Percentiles rank a stretch among this genome's conserved stretches.
Conservation (phyloP, 2,797 vertebrate species). For the Australoheros facetus region DNA sequence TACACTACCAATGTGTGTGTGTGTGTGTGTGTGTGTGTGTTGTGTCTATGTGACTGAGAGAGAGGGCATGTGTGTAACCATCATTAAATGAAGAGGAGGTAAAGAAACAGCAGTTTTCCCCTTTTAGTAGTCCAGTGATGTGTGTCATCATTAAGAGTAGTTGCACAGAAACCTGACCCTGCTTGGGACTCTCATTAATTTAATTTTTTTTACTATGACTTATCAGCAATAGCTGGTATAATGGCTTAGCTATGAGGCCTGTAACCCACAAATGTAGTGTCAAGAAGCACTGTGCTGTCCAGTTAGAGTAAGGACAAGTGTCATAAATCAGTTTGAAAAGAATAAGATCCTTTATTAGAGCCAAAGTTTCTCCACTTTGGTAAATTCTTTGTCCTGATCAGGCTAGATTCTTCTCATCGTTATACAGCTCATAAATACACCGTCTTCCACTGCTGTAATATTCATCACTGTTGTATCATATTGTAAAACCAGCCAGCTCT, state of each 20-base stretch:
- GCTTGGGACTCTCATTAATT: constrained; percentile 1
- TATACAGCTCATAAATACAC: neutral
- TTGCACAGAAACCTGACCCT: constrained; percentile 3
- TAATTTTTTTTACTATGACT: neutral
- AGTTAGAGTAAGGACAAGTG: neutral
- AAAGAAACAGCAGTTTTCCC: constrained; percentile 18
- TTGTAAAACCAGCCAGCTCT: neutral
- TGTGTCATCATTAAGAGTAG: constrained; percentile 25
- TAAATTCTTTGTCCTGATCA: neutral
- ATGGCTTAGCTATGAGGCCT: neutral
- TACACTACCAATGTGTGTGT: neutral
- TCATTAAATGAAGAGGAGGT: constrained; percentile 16
- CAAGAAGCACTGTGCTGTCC: neutral
- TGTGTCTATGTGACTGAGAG: neutral
- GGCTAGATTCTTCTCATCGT: neutral
- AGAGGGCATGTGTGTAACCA: neutral
- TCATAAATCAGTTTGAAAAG: neutral
- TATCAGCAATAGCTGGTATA: neutral
- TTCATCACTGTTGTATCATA: neutral
- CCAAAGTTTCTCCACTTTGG: neutral
- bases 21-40: too few species aligned
- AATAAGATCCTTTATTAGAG: neutral
- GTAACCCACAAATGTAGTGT: neutral
- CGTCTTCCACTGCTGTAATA: neutral
- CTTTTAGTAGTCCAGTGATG: neutral